A percentile compares a stretch with the other conserved stretches of the same genome.
These are phyloP conservation scores for Hippopotamus amphibius DNA, from an alignment of 2,113 vertebrate genomes.

Conservation along the genomic window DNA sequence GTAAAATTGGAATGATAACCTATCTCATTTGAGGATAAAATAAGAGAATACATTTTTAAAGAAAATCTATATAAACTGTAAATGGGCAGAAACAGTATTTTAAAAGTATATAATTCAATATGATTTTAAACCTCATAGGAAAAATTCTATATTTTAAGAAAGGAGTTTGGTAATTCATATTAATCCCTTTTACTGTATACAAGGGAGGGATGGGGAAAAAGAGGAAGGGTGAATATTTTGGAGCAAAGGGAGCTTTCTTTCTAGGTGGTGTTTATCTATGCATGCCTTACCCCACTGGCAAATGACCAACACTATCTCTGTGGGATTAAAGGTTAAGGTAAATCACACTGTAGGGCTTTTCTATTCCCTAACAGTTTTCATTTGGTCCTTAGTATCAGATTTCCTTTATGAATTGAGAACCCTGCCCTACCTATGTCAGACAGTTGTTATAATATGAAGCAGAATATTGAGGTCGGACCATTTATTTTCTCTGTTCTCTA, in stretches of 20 bases:
- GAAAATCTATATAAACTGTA: neutral
- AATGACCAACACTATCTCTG: neutral
- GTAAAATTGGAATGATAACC: constrained; percentile 15
- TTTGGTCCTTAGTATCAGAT: constrained; percentile 44
- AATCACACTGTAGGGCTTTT: constrained; percentile 15
- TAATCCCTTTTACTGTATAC: neutral
- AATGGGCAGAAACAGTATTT: constrained; percentile 53
- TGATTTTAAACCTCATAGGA: neutral
- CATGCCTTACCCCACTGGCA: neutral
- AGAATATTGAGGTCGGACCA: neutral
- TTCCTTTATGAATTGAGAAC: constrained; percentile 56
- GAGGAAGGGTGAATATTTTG: neutral
- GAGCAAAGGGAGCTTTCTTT: constrained; percentile 3
- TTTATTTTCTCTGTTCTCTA: constrained; percentile 38
- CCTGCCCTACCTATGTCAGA: neutral
- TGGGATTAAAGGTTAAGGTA: neutral
- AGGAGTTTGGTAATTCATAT: constrained; percentile 4
- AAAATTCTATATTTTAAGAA: constrained; percentile 51
- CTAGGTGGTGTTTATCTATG: neutral
- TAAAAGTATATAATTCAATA: neutral
- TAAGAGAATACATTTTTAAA: neutral
- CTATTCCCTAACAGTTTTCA: neutral
- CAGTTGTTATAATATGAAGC: constrained; percentile 20
- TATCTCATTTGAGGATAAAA: constrained; percentile 49
- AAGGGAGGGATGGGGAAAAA: neutral